Percentiles rank a stretch among this genome's conserved stretches.
Conservation (phyloP, 2,888 invertebrate species). For the Anthoptus insignis region DNA sequence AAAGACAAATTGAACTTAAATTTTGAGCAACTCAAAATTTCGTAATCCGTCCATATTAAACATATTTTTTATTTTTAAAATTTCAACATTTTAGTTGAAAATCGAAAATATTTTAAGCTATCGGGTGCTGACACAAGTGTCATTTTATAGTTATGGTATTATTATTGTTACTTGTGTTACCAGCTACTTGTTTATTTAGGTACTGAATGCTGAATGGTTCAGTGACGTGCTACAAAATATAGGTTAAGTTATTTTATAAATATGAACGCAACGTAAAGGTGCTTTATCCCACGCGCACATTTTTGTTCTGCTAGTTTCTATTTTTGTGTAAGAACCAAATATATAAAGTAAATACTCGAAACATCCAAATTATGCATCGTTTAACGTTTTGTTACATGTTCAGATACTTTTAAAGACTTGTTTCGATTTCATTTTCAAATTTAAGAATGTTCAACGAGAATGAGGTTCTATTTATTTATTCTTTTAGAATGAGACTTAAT, state of each 20-base stretch:
- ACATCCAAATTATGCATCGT: constrained; percentile 1
- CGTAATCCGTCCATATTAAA: constrained; percentile 19
- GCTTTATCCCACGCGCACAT: too few relatives aligned
- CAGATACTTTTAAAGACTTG: neutral
- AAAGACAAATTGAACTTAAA: constrained; percentile 9
- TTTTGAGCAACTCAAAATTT: neutral
- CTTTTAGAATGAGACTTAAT: too few relatives aligned
- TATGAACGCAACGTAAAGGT: too few relatives aligned
- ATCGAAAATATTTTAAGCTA: neutral
- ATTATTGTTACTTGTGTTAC: constrained; percentile 26
- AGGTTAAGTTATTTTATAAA: neutral
- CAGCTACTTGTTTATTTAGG: constrained; percentile 15
- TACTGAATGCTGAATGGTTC: constrained; percentile 1
- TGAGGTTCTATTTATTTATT: too few relatives aligned
- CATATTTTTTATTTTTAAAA: too few relatives aligned
- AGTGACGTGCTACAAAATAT: constrained; percentile 1
- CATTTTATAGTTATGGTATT: constrained; percentile 3
- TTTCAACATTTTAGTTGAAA: constrained; percentile 7
- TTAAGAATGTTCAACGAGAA: neutral
- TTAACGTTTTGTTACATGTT: constrained; percentile 1
- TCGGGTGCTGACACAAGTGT: constrained; percentile 24
- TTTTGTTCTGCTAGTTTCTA: too few relatives aligned
- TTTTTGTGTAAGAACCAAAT: too few relatives aligned
- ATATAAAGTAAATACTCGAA: too few relatives aligned
- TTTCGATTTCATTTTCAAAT: neutral